Percentiles rank a stretch among this genome's conserved stretches.
Evolutionary conservation across 2,113 vertebrate genomes (phyloP).

Genomic region (Erpornis zantholeuca): DNA sequence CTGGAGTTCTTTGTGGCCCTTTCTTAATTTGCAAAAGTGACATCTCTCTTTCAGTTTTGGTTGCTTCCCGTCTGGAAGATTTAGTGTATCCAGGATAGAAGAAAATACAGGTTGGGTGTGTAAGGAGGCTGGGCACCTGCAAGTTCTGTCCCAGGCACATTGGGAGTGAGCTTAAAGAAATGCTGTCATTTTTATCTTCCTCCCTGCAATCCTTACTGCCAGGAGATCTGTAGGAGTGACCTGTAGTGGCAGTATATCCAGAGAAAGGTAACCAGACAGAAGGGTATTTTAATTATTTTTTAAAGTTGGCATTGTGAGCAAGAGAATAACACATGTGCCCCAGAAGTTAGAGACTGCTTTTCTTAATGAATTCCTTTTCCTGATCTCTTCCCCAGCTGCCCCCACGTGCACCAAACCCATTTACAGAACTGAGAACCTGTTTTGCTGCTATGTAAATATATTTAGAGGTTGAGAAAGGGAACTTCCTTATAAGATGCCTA

Average conservation of each 20-base stretch:
- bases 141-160: not conserved
- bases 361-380: not conserved
- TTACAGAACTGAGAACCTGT: not conserved
- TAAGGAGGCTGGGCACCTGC: not conserved
- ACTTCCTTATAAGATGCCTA: not conserved
- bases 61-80: not conserved
- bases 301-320: not conserved
- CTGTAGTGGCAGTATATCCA: not conserved
- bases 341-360: not conserved
- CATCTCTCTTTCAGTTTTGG: not conserved
- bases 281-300: not conserved
- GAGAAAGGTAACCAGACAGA: not conserved
- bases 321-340: fast-evolving
- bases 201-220: not conserved
- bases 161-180: not conserved
- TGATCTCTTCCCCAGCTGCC: not conserved
- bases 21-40: not conserved
- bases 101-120: not conserved
- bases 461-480: not conserved
- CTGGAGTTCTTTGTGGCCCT: not conserved
- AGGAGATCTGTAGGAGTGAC: not conserved
- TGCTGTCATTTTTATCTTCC: not conserved
- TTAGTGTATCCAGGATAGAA: not conserved
- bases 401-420: fast-evolving
- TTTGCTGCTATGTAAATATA: not conserved